Evolutionary conservation across 1,140 invertebrate species (phyloP), one percentile per base, ranked within the genome.

Genomic region (Medauroidea extradentata): DNA sequence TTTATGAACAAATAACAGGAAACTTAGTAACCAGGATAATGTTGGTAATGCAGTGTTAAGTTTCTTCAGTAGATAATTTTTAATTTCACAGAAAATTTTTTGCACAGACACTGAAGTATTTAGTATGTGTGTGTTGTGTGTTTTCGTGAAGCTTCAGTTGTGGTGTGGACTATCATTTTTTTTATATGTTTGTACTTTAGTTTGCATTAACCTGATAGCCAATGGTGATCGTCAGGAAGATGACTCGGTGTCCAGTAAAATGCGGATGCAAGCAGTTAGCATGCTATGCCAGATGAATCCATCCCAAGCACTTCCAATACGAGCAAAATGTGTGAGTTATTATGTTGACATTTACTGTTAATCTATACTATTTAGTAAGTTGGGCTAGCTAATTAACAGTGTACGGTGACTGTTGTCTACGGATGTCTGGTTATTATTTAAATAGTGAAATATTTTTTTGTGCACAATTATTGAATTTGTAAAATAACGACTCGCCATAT

Each of bases 171-270:
- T 52, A 49, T 44, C 55, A 34, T 59, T 24, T 60, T 19, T 53
- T 25, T 56, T 58, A 46, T 53, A 65, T 65, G 64, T 66, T 63
- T 66, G 60, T 70, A 65, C 78, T 80, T 25, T 66, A 90, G 92
- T 96, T 23, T 93, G 90, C 59, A 83, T 85, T 9, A 85, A 87
- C 67, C 75, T 98, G 29, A 92, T 97, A 39, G 76, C 85, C 51
- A 93, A 90, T 78, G 92, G 93, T 44, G 94, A 96, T 68, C 87
- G 89, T 69, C 88, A 90, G 67, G 94, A 95, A 70, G 91, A 93
- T 68, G 88, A 89, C 34, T 78, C 80, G 16, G 70, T 79, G 29
- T 81, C 85, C 60, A 90, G 91, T 14, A 82, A 81, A 52, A 81
- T 88, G 29, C 78, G 91, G 51, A 81, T 88, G 18, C 78, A 85